Evolutionary conservation across 2,113 vertebrate genomes (phyloP).

Genomic region (Sminthopsis crassicaudata): DNA sequence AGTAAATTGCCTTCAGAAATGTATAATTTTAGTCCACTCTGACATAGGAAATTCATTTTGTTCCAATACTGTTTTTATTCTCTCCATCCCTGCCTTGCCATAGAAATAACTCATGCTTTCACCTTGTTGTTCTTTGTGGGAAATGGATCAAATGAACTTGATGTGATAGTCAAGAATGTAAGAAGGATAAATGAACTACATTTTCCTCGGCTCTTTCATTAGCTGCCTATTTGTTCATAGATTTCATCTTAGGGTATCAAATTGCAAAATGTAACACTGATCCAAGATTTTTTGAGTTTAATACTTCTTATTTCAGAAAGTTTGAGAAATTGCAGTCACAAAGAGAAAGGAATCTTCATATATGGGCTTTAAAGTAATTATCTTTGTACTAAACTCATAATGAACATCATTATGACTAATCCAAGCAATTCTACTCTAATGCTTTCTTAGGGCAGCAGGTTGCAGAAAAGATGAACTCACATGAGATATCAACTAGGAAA

Average conservation of each 20-base stretch:
- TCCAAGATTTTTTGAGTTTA: not conserved
- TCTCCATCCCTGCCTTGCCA: not conserved
- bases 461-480: not conserved
- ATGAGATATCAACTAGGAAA: not conserved
- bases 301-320: not conserved
- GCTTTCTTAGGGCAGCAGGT: not conserved
- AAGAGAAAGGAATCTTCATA: not conserved
- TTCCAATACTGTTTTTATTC: not conserved
- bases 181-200: not conserved
- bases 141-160: not conserved
- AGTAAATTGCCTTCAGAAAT: slow-evolving; percentile 41
- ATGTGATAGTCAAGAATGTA: not conserved
- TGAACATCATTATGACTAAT: not conserved
- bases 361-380: not conserved
- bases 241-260: not conserved
- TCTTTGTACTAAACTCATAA: not conserved
- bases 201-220: slow-evolving; percentile 1
- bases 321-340: not conserved
- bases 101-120: not conserved
- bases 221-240: not conserved
- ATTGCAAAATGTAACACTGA: not conserved
- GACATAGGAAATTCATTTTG: not conserved
- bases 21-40: slow-evolving; percentile 22
- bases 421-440: not conserved
- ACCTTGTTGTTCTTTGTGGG: not conserved